Conservation (phyloP, 1,140 invertebrate species). For the Anadara kagoshimensis region DNA sequence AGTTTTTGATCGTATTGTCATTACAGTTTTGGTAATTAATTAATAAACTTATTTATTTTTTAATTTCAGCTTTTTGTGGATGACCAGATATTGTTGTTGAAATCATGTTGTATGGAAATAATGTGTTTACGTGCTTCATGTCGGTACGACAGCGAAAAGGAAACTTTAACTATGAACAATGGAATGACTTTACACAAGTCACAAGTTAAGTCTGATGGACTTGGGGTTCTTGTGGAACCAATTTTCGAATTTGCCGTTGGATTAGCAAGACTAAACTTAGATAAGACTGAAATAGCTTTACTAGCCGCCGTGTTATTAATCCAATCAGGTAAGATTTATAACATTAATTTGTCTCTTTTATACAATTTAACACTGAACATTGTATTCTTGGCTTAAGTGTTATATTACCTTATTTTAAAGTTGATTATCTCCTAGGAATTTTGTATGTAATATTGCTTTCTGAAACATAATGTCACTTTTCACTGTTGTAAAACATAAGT, state of each 20-base stretch:
- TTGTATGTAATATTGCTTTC: too few species aligned
- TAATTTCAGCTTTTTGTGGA: conserved; percentile 64
- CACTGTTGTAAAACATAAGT: too few species aligned
- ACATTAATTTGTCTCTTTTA: too few species aligned
- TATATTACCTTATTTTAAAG: too few species aligned
- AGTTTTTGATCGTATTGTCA: too few species aligned
- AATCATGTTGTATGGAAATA: conserved; percentile 70
- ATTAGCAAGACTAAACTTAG: conserved; percentile 60
- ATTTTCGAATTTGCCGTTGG: conserved; percentile 69
- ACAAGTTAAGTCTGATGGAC: conserved; percentile 49
- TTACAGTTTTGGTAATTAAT: too few species aligned
- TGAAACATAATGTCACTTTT: too few species aligned
- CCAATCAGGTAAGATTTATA: conserved; percentile 59
- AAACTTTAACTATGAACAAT: conserved; percentile 60
- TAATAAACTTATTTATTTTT: too few species aligned
- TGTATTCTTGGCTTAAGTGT: too few species aligned
- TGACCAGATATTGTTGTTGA: conserved; percentile 67
- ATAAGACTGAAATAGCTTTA: conserved; percentile 65
- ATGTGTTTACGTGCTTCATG: conserved; percentile 69
- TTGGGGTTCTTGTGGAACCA: conserved; percentile 63
- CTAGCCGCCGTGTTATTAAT: conserved; percentile 67
- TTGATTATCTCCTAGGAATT: too few species aligned
- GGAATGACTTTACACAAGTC: conserved; percentile 59
- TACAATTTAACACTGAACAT: too few species aligned
- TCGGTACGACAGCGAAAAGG: conserved; percentile 58